These are phyloP conservation scores for Pomacea maculata DNA, from an alignment of 1,140 invertebrate species.

Conservation along the genomic window DNA sequence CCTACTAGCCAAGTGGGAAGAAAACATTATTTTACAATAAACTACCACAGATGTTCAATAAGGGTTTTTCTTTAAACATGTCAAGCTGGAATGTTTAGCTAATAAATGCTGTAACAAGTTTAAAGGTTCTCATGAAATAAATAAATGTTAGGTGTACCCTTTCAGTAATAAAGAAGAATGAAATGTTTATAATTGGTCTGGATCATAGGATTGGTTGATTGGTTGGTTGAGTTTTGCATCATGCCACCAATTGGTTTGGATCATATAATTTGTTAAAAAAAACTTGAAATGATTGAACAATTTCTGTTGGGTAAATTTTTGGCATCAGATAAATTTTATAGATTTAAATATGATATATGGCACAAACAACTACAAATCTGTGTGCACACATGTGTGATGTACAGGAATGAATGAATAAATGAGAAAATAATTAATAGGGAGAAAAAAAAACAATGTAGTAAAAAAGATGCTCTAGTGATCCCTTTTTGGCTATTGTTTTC, in stretches of 20 bases:
- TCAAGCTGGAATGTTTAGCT: background rate
- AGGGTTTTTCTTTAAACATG: background rate
- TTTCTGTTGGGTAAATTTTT: too few relatives aligned
- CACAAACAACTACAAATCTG: background rate
- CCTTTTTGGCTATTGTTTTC: background rate
- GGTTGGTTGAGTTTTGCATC: too few relatives aligned
- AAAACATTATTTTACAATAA: background rate
- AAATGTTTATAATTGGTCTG: background rate
- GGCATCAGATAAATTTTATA: background rate
- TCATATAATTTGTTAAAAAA: too few relatives aligned
- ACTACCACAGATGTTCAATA: background rate
- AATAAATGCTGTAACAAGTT: background rate
- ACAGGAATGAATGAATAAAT: background rate
- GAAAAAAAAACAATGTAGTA: background rate
- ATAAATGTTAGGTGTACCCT: background rate
- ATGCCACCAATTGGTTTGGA: too few relatives aligned
- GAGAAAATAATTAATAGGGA: background rate
- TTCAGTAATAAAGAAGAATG: background rate
- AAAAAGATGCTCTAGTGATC: background rate
- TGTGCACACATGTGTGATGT: background rate
- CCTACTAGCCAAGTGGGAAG: background rate
- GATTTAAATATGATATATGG: background rate
- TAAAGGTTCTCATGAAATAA: background rate
- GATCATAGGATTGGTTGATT: too few relatives aligned
- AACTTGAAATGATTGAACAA: too few relatives aligned